Percentiles rank a stretch among this genome's conserved stretches.
These are phyloP conservation scores for Pagetopsis macropterus DNA, from an alignment of 2,797 vertebrate genomes.

Conservation along the genomic window DNA sequence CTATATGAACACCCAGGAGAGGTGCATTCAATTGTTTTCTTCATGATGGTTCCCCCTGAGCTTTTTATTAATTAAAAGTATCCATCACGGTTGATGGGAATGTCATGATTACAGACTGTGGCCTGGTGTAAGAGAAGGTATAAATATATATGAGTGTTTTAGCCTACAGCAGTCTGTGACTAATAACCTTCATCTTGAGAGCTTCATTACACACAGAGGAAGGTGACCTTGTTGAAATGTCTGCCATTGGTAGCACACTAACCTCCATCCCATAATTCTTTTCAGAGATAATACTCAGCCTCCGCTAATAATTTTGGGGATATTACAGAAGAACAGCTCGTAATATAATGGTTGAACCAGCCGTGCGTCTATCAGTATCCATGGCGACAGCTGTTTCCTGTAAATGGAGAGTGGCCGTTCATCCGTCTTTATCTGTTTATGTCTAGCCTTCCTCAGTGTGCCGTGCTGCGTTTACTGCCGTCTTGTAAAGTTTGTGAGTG, in stretches of 20 bases:
- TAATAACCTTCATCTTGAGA: background rate
- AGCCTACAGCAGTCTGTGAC: background rate
- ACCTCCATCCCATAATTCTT: background rate
- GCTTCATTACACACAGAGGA: background rate
- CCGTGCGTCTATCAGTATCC: constrained; percentile 1
- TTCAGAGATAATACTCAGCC: background rate
- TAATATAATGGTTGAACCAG: background rate
- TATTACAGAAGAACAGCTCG: background rate
- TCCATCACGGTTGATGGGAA: background rate
- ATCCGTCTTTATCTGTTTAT: constrained; percentile 18
- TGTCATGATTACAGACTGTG: constrained; percentile 1
- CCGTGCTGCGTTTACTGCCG: background rate
- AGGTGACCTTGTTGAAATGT: background rate
- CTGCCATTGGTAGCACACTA: background rate
- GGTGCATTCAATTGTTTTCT: background rate
- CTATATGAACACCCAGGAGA: background rate
- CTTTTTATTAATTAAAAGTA: constrained; percentile 5
- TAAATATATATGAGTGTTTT: background rate
- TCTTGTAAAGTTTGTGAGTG: background rate
- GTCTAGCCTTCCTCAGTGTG: background rate
- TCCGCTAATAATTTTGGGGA: background rate
- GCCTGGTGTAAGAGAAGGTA: background rate
- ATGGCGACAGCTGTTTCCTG: constrained; percentile 29
- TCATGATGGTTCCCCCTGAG: background rate
- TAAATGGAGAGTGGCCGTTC: background rate